Base-by-base conservation (phyloP, 2,113 vertebrate species). In the Mustelus asterias region DNA sequence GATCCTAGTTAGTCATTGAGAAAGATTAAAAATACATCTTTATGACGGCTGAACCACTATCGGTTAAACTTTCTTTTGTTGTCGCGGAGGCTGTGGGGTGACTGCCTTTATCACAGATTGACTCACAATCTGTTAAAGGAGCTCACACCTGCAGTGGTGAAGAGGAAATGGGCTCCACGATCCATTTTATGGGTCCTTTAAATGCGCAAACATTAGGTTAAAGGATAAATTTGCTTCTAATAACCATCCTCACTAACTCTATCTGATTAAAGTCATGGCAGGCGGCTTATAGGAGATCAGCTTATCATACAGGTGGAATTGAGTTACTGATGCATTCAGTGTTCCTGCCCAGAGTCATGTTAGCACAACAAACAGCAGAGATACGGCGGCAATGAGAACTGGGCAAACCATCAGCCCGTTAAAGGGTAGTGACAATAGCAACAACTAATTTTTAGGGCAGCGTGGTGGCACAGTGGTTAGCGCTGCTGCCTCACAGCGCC, bases 1-100 rank as follows among this genome's bases (percentile, higher is more conserved):
- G 89, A 93, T 93, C n/a, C n/a, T 67, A 67, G 89, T 93, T 93
- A 93, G 89, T 65, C 37, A 93, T 93, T 93, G n/a, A 22, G 60
- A 93, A 22, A 93, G 89, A 93, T 60, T 22, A 93, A 63, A 92
- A 93, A 89, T 54, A 54, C 48, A 90, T 41, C 89, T 65, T 93
- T 93, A 93, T 65, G 29, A 58, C 9, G 4, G 54, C 86, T 60
- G 33, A 65, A 65, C 16, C 89, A 93, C 7, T 37, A 65, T 37
- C 33, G 3, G 89, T 93, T 65, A 93, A 93, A 93, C 89, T 65
- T 65, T 65, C 89, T 65, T 65, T 93, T 67, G 89, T 67, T 93
- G 60, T 93, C 60, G 60, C 13, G 48, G 14, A 60, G 24, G 44
- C 48, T 58, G 3, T 63, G 58, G n/a, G 22, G 60, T 65, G 8